phyloP scores from a whole-genome alignment of 2,888 invertebrate species.

The Papilio protenor region DNA sequence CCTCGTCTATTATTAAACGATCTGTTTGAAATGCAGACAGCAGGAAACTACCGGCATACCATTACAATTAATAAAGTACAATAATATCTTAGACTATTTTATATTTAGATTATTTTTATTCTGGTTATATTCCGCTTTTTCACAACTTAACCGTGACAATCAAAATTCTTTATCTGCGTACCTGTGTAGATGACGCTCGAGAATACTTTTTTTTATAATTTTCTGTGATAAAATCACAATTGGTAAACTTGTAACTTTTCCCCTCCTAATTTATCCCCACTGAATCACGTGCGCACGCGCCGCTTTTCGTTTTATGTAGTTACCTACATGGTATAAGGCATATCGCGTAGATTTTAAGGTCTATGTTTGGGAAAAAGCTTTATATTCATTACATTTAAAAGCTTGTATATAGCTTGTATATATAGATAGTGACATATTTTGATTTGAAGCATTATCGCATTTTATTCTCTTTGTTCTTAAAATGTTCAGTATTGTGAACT shows the following conservation, averaged over 20 bases:
- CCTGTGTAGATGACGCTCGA: too few relatives aligned
- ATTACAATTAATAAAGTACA: constrained; percentile 19
- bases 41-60: constrained; percentile 29
- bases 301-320: neutral
- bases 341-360: neutral
- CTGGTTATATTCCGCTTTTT: neutral
- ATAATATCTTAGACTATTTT: neutral
- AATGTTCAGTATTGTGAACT: neutral
- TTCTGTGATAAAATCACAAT: too few relatives aligned
- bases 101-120: neutral
- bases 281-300: neutral
- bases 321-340: neutral
- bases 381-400: neutral
- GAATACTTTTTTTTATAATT: too few relatives aligned
- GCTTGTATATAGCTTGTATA: too few relatives aligned
- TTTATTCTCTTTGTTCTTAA: neutral
- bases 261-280: too few relatives aligned
- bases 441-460: neutral
- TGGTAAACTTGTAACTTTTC: too few relatives aligned
- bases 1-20: constrained; percentile 43
- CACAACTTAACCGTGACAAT: too few relatives aligned
- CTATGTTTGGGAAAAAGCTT: neutral
- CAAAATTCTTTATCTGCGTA: too few relatives aligned
- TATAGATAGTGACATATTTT: neutral
- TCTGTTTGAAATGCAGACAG: constrained; percentile 30